Conservation (phyloP, 35 echinoderm and acorn worm genomes). For the Lytechinus pictus region DNA sequence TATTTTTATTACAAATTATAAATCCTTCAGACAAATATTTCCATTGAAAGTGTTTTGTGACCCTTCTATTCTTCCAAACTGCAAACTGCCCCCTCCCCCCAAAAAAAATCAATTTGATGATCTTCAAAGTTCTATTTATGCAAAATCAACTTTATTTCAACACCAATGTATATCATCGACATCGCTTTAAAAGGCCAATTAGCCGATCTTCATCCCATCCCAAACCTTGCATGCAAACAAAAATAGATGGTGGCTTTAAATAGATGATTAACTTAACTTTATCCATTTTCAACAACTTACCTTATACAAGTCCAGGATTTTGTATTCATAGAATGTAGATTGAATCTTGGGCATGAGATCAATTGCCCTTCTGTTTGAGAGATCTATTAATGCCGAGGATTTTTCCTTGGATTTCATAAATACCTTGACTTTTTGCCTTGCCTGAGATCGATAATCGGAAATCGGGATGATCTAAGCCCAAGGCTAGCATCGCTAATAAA, state of each 20-base stretch:
- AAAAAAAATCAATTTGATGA: no score
- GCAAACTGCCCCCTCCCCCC: no score
- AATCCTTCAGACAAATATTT: no score
- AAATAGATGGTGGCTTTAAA: background rate
- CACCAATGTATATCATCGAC: no score
- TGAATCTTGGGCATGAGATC: background rate
- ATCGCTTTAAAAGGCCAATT: no score
- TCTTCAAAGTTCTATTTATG: no score
- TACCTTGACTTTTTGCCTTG: constrained; percentile 22
- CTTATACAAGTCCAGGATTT: background rate
- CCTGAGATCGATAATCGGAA: constrained; percentile 26
- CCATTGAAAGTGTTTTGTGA: no score
- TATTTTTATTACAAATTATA: no score
- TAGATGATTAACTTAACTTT: background rate
- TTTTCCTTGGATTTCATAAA: background rate
- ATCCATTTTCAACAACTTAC: background rate
- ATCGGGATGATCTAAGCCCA: constrained; percentile 5
- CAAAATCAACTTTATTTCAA: no score
- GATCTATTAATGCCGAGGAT: background rate
- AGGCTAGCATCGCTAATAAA: background rate
- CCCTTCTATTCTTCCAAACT: no score
- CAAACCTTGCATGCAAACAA: no score
- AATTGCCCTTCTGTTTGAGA: background rate
- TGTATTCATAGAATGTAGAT: background rate
- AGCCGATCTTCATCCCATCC: no score